phyloP scores from a whole-genome alignment of 1,140 invertebrate species.

The Nilaparvata lugens region DNA sequence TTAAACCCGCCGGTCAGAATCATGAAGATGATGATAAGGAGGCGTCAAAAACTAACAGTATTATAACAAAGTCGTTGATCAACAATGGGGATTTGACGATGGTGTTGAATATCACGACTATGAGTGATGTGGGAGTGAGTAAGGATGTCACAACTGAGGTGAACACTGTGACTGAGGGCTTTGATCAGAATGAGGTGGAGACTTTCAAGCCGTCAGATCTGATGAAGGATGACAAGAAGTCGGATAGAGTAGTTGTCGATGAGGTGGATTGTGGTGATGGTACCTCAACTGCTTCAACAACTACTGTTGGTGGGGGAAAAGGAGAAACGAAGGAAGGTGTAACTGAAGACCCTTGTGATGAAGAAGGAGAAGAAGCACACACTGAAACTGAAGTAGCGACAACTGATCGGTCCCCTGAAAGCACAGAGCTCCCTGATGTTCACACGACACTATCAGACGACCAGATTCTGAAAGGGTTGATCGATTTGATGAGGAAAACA shows the following conservation, averaged over 20 bases:
- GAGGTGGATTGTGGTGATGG: too few relatives aligned
- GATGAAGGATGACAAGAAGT: neutral
- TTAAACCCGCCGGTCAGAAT: slow-evolving; percentile 2
- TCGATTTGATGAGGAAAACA: neutral
- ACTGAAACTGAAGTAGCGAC: too few relatives aligned
- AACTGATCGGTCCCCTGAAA: too few relatives aligned
- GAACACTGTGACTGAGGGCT: neutral
- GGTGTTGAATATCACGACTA: neutral
- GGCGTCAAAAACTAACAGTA: neutral
- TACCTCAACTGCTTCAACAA: too few relatives aligned
- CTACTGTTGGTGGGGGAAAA: too few relatives aligned
- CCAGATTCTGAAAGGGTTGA: neutral
- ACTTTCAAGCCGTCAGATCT: neutral
- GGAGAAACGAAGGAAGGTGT: too few relatives aligned
- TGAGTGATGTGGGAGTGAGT: neutral
- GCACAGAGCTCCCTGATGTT: too few relatives aligned
- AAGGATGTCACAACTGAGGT: neutral
- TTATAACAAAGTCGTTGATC: neutral
- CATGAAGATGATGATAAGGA: neutral
- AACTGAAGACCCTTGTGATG: too few relatives aligned
- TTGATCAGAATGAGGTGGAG: neutral
- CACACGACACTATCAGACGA: too few relatives aligned
- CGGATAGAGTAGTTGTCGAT: neutral
- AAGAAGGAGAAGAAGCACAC: too few relatives aligned
- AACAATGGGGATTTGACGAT: neutral